These are phyloP conservation scores for rabbit (Oryctolagus cuniculus) DNA, from an alignment of 2,113 vertebrate species.

Conservation along the genomic window DNA sequence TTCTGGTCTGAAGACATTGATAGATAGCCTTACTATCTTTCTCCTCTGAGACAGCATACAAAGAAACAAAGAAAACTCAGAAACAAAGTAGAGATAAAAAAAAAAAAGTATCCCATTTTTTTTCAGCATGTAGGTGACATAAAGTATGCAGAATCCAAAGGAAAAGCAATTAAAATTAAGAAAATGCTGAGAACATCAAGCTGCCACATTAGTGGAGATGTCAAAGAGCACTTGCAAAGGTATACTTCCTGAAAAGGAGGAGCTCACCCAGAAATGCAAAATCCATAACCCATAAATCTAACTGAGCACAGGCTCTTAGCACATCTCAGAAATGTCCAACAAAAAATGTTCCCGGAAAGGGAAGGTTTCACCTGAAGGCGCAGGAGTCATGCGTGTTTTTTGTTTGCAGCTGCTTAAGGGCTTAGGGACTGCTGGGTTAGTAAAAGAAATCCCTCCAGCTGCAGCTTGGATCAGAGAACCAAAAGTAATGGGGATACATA, in stretches of 20 bases:
- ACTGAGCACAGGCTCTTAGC: not conserved
- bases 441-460: not conserved
- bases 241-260: not conserved
- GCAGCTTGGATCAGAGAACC: not conserved
- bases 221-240: not conserved
- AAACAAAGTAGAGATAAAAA: not conserved
- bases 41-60: not conserved
- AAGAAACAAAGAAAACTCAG: not conserved
- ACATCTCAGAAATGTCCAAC: not conserved
- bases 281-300: not conserved
- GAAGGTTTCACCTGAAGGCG: not conserved
- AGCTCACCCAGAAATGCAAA: conserved; percentile 4
- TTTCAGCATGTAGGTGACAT: not conserved
- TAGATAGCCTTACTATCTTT: not conserved
- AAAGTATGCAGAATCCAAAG: not conserved
- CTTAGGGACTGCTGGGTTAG: not conserved
- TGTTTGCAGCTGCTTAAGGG: not conserved
- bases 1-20: not conserved
- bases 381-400: not conserved
- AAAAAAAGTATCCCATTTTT: not conserved
- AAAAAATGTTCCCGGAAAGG: not conserved
- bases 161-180: conserved; percentile 32
- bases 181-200: not conserved
- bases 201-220: not conserved
- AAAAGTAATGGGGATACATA: not conserved